These are phyloP conservation scores for Chalcosyrphus nemorum DNA, from an alignment of 2,888 invertebrate genomes.

Conservation along the genomic window DNA sequence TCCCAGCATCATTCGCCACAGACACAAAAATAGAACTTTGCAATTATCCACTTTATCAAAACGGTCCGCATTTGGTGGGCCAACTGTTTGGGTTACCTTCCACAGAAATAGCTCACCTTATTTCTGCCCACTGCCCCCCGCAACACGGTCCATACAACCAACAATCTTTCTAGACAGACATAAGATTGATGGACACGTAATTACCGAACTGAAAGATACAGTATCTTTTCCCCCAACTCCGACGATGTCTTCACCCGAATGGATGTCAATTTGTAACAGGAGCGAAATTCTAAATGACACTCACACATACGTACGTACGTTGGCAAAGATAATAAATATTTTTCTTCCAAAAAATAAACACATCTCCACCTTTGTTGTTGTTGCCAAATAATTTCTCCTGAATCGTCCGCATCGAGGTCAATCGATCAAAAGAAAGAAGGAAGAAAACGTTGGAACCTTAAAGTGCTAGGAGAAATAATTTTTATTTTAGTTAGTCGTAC, in stretches of 20 bases:
- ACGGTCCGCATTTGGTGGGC: not conserved
- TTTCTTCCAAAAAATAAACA: not conserved
- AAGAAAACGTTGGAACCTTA: constrained; percentile 14
- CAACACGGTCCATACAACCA: not conserved
- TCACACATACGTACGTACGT: too few relatives aligned
- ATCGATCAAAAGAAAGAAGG: constrained; percentile 50
- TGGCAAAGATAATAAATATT: constrained; percentile 10
- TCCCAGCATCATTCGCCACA: not conserved
- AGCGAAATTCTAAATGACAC: constrained; percentile 48
- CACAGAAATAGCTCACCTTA: not conserved
- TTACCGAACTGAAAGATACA: constrained; percentile 46
- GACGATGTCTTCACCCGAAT: constrained; percentile 41
- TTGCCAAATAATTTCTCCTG: constrained; percentile 29
- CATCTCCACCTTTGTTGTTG: not conserved
- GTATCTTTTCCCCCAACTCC: constrained; percentile 31
- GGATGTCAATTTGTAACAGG: constrained; percentile 56
- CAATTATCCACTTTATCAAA: constrained; percentile 24
- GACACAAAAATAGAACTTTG: not conserved
- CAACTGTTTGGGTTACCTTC: not conserved
- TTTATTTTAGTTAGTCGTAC: constrained; percentile 49
- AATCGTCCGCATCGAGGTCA: constrained; percentile 52
- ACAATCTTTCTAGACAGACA: constrained; percentile 27
- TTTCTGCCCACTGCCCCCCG: not conserved
- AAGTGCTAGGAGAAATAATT: constrained; percentile 38
- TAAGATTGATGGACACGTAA: constrained; percentile 67